A percentile compares a stretch with the other conserved stretches of the same genome.
phyloP scores from a whole-genome alignment of 2,797 vertebrate genomes.

The Acanthiza pusilla region DNA sequence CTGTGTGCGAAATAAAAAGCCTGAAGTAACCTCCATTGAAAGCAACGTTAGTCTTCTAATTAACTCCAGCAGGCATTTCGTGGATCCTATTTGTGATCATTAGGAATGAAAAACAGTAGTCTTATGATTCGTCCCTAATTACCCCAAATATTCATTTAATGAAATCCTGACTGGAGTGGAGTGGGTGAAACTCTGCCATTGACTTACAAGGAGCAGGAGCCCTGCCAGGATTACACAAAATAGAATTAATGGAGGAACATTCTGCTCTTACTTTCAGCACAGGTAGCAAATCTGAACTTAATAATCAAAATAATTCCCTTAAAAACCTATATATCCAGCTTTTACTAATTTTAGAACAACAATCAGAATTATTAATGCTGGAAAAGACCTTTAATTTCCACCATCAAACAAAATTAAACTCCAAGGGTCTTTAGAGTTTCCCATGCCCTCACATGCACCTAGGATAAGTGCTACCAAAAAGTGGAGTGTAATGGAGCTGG shows the following conservation, averaged over 20 bases:
- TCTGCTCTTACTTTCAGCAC: background rate
- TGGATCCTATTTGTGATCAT: background rate
- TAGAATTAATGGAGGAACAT: background rate
- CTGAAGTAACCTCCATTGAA: background rate
- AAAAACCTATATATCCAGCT: background rate
- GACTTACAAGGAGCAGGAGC: background rate
- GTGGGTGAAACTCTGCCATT: background rate
- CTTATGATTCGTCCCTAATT: slow-evolving; percentile 22
- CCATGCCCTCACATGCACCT: too few species aligned
- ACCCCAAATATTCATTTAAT: slow-evolving; percentile 29
- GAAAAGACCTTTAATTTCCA: background rate
- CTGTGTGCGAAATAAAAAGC: background rate
- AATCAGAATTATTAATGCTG: background rate
- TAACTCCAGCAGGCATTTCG: slow-evolving; percentile 20
- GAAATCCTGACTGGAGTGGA: background rate
- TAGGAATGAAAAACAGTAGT: slow-evolving; percentile 12
- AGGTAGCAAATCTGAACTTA: background rate
- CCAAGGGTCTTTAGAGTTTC: too few species aligned
- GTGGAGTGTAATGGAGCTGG: too few species aligned
- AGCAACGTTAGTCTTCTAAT: background rate
- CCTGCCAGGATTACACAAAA: background rate
- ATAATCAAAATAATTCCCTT: background rate
- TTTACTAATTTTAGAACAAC: background rate
- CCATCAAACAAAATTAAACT: background rate
- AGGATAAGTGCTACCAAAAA: too few species aligned